These are phyloP conservation scores for Fistularia commersonii DNA, from an alignment of 2,797 vertebrate genomes.

Conservation along the genomic window DNA sequence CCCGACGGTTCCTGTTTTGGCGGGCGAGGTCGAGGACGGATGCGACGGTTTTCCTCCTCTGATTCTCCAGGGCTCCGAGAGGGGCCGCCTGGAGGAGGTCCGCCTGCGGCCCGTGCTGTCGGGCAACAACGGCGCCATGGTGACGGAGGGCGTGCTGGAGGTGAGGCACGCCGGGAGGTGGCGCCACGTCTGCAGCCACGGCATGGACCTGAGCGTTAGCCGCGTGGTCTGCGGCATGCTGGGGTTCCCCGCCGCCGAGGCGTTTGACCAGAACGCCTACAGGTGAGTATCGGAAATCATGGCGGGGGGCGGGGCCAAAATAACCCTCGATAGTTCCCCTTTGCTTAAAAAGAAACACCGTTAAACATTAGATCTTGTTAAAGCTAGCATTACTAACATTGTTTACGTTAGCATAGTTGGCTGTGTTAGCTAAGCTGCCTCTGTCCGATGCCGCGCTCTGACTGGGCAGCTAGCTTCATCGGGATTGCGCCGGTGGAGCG, in stretches of 20 bases:
- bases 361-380: too few species aligned
- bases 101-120: constrained; percentile 85
- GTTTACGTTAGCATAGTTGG: too few species aligned
- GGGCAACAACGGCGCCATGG: constrained; percentile 70
- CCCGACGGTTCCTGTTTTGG: constrained; percentile 10
- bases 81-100: constrained; percentile 78
- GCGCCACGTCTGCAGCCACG: constrained; percentile 86
- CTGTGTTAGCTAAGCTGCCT: too few species aligned
- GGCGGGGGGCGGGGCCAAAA: background rate
- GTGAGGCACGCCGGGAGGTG: constrained; percentile 89
- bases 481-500: too few species aligned
- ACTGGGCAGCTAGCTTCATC: too few species aligned
- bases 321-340: background rate
- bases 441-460: too few species aligned
- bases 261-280: constrained; percentile 80
- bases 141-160: constrained; percentile 90
- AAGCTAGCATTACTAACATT: too few species aligned
- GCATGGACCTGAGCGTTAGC: constrained; percentile 87
- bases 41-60: background rate
- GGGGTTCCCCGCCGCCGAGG: constrained; percentile 84
- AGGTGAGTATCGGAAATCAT: constrained; percentile 70
- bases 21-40: background rate
- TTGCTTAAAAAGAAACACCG: too few species aligned
- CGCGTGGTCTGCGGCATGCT: constrained; percentile 91
- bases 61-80: constrained; percentile 49